phyloP scores from a whole-genome alignment of 2,797 vertebrate species.

The Myripristis jacobus region DNA sequence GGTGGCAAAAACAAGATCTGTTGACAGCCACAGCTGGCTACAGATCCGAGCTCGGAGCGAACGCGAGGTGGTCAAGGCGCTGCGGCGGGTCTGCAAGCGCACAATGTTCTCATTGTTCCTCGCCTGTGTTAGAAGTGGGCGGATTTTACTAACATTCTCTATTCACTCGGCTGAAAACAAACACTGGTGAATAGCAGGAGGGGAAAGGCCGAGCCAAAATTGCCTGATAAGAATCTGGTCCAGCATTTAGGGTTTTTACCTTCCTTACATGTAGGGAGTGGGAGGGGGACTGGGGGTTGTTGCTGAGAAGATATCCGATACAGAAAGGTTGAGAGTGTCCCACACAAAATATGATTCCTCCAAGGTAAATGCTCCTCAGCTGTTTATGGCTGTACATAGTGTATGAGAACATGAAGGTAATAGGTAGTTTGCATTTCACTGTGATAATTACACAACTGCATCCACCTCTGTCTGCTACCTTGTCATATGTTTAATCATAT shows the following conservation, averaged over 20 bases:
- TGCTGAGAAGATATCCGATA: conserved; percentile 24
- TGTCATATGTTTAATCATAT: background rate
- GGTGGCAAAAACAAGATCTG: conserved; percentile 43
- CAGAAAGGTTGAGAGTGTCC: conserved; percentile 3
- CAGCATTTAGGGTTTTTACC: conserved; percentile 8
- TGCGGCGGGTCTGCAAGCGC: conserved; percentile 28
- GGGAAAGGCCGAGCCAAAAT: conserved; percentile 45
- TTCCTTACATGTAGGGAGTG: conserved; percentile 20
- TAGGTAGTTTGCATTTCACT: background rate
- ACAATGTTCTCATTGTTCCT: conserved; percentile 79
- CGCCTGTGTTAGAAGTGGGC: conserved; percentile 57
- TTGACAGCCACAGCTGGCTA: conserved; percentile 39
- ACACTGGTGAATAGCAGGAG: conserved; percentile 30
- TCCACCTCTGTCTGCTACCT: no score
- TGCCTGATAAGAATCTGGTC: conserved; percentile 54
- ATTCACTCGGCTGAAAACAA: conserved; percentile 68
- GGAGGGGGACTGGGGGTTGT: no score
- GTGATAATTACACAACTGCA: no score
- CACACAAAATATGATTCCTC: no score
- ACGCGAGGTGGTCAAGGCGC: conserved; percentile 56
- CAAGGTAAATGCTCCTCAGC: no score
- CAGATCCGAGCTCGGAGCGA: conserved; percentile 37
- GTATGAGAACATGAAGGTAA: no score
- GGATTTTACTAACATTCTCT: conserved; percentile 64
- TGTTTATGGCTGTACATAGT: no score